phyloP scores from a whole-genome alignment of 2,113 vertebrate genomes.

The Rallus limicola region DNA sequence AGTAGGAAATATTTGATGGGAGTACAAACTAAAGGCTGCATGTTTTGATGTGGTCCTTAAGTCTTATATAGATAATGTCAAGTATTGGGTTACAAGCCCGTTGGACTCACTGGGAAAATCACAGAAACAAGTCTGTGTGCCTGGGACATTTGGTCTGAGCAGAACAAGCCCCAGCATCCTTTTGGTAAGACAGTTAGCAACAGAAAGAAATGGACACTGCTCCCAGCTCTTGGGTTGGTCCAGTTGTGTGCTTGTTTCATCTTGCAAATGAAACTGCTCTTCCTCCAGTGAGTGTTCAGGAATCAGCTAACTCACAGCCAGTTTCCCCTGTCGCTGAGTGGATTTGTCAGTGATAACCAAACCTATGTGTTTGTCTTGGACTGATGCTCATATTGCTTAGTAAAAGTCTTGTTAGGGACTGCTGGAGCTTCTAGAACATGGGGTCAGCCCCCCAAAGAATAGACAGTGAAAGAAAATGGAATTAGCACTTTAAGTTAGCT shows the following conservation, averaged over 20 bases:
- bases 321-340: not conserved
- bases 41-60: not conserved
- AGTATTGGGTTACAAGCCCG: not conserved
- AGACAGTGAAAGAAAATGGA: not conserved
- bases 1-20: not conserved
- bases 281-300: not conserved
- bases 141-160: not conserved
- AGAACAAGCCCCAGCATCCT: not conserved
- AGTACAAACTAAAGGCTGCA: not conserved
- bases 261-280: not conserved
- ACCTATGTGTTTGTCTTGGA: not conserved
- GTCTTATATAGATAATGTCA: not conserved
- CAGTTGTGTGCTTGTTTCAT: not conserved
- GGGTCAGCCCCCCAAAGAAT: not conserved
- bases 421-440: not conserved
- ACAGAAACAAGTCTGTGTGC: not conserved
- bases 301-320: not conserved
- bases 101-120: not conserved
- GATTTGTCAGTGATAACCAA: not conserved
- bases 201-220: not conserved
- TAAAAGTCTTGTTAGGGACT: not conserved
- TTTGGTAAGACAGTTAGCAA: not conserved
- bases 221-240: not conserved
- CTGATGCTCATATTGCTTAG: not conserved
- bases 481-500: not conserved